Percentiles rank a stretch among this genome's conserved stretches.
phyloP scores from a whole-genome alignment of 1,140 invertebrate species.

The Helicoverpa armigera region DNA sequence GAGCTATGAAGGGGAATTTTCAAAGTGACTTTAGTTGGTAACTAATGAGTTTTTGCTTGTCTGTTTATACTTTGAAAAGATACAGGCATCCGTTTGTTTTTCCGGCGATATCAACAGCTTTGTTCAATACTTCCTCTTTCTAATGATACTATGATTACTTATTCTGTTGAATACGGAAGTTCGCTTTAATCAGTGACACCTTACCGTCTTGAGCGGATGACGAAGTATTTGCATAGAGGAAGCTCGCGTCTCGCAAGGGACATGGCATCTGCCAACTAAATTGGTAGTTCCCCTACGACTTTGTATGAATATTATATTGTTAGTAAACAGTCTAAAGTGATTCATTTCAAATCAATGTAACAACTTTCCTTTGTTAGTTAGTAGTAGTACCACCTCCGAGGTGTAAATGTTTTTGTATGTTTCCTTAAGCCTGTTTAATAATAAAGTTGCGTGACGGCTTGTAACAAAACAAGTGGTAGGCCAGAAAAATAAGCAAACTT shows the following conservation, averaged over 20 bases:
- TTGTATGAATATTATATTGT: slow-evolving; percentile 25
- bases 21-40: slow-evolving; percentile 5
- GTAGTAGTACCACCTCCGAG: not conserved
- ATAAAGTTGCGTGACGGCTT: slow-evolving; percentile 3
- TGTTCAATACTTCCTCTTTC: not conserved
- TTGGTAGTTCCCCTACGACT: slow-evolving; percentile 12
- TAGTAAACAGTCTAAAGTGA: slow-evolving; percentile 7
- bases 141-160: not conserved
- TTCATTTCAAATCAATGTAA: slow-evolving; percentile 10
- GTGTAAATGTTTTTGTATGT: no score
- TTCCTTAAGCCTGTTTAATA: not conserved
- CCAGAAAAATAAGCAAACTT: slow-evolving; percentile 16
- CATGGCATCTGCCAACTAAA: slow-evolving; percentile 25
- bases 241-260: slow-evolving; percentile 28
- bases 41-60: not conserved
- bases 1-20: not conserved
- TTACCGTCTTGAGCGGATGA: slow-evolving; percentile 13
- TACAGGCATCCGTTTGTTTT: no score
- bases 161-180: slow-evolving; percentile 15
- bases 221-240: slow-evolving; percentile 30
- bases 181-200: not conserved
- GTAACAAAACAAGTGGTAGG: not conserved
- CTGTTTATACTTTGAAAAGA: not conserved
- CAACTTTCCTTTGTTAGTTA: slow-evolving; percentile 1
- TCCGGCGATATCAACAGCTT: no score